Evolutionary conservation across 1,140 invertebrate species (phyloP).

Genomic region (Campodea augens): DNA sequence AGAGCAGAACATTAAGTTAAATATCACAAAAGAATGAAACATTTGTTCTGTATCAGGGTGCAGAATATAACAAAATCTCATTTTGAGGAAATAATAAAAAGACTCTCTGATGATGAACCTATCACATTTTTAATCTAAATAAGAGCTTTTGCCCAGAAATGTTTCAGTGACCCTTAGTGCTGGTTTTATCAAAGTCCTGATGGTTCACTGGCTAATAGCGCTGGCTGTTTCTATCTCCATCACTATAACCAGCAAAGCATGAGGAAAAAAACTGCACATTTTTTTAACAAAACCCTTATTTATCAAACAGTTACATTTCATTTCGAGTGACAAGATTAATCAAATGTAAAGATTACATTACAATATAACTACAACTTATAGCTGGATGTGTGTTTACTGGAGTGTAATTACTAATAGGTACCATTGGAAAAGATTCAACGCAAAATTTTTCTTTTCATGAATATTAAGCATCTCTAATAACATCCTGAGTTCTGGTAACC

Average conservation of each 20-base stretch:
- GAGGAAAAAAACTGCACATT: constrained; percentile 8
- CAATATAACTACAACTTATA: constrained; percentile 33
- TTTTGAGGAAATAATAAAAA: neutral
- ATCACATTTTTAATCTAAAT: constrained; percentile 50
- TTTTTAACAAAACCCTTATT: no score
- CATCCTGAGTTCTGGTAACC: constrained; percentile 9
- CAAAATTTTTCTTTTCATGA: constrained; percentile 12
- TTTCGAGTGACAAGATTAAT: constrained; percentile 34
- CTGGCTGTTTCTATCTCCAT: constrained; percentile 60
- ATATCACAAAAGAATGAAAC: no score
- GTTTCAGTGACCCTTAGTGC: constrained; percentile 55
- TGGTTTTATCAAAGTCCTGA: constrained; percentile 56
- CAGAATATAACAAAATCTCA: neutral
- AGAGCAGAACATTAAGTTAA: no score
- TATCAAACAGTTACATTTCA: constrained; percentile 33
- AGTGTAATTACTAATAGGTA: constrained; percentile 44
- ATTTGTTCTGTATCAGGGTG: no score
- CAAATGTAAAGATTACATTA: no score
- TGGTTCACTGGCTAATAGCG: constrained; percentile 56
- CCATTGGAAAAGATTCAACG: constrained; percentile 33
- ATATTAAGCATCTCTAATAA: constrained; percentile 7
- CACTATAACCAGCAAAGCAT: constrained; percentile 24
- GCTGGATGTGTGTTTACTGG: constrained; percentile 32
- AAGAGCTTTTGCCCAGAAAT: constrained; percentile 54
- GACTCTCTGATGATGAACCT: constrained; percentile 47